Evolutionary conservation across 2,888 invertebrate genomes (phyloP).

Genomic region (Tenthredo distinguenda): DNA sequence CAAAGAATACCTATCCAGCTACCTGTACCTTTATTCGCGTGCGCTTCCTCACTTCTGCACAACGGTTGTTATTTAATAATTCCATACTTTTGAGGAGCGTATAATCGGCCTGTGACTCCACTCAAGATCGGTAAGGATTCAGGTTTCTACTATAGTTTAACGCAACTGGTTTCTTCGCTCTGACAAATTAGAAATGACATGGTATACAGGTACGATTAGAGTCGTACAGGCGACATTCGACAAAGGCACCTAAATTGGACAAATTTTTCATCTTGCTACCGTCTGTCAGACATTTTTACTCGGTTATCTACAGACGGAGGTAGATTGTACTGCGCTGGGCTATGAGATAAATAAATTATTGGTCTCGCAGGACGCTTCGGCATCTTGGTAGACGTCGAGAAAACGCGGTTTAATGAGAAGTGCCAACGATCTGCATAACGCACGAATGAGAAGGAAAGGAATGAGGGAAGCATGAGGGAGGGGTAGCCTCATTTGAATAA

Average conservation of each 20-base stretch:
- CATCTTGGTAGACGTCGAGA: constrained; percentile 9
- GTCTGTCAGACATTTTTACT: not conserved
- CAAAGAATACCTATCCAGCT: constrained; percentile 5
- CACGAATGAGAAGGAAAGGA: constrained; percentile 68
- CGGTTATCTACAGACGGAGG: not conserved
- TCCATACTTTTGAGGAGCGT: constrained; percentile 20
- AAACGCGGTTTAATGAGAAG: constrained; percentile 42
- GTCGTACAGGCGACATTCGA: not conserved
- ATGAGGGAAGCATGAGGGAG: constrained; percentile 66
- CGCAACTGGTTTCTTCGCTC: not conserved
- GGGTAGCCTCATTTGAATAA: constrained; percentile 70
- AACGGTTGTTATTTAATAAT: constrained; percentile 34
- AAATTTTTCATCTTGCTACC: not conserved
- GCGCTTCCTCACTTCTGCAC: not conserved
- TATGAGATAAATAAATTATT: constrained; percentile 41
- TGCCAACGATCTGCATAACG: constrained; percentile 68
- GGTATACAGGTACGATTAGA: not conserved
- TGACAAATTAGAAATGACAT: not conserved
- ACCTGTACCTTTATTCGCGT: not conserved
- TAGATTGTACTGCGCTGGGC: not conserved
- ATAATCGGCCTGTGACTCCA: not conserved
- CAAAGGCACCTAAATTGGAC: not conserved
- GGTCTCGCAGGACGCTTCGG: constrained; percentile 30
- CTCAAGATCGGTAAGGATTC: not conserved
- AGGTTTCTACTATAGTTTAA: not conserved